phyloP scores from a whole-genome alignment of 1,140 invertebrate genomes.

The Drosophila willistoni region DNA sequence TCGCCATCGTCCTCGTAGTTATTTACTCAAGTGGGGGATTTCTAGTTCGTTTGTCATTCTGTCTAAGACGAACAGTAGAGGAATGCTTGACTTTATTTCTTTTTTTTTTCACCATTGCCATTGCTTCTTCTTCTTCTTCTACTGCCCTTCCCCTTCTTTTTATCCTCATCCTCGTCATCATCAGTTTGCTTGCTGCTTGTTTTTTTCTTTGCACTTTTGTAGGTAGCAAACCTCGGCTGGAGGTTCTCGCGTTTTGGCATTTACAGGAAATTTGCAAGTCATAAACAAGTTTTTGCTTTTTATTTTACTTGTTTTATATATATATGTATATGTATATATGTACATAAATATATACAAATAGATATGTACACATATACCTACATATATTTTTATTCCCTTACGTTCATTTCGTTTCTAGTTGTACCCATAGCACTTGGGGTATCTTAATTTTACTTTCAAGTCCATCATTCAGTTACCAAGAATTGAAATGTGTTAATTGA shows the following conservation, averaged over 20 bases:
- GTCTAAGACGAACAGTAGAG: conserved; percentile 13
- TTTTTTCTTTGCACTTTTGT: conserved; percentile 50
- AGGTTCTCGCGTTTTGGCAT: conserved; percentile 55
- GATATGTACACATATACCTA: not conserved
- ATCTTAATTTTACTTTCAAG: not conserved
- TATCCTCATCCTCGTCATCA: conserved; percentile 27
- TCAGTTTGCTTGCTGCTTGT: conserved; percentile 12
- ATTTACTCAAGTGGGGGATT: conserved; percentile 77
- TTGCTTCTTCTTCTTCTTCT: conserved; percentile 7
- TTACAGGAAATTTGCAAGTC: conserved; percentile 76
- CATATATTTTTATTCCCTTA: conserved; percentile 30
- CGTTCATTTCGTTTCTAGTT: conserved; percentile 16
- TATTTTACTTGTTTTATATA: conserved; percentile 54
- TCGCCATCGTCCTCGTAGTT: conserved; percentile 32
- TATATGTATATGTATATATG: not conserved
- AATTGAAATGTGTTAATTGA: too few species aligned
- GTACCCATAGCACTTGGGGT: not conserved
- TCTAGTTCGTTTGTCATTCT: conserved; percentile 75
- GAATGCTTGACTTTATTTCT: conserved; percentile 10
- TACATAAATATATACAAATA: not conserved
- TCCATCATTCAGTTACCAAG: too few species aligned
- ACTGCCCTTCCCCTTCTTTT: not conserved
- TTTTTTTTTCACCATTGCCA: conserved; percentile 16
- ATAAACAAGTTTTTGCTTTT: conserved; percentile 80
- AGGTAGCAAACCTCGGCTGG: conserved; percentile 16